Evolutionary conservation across 2,113 vertebrate species (phyloP).

Genomic region (Nibea coibor): DNA sequence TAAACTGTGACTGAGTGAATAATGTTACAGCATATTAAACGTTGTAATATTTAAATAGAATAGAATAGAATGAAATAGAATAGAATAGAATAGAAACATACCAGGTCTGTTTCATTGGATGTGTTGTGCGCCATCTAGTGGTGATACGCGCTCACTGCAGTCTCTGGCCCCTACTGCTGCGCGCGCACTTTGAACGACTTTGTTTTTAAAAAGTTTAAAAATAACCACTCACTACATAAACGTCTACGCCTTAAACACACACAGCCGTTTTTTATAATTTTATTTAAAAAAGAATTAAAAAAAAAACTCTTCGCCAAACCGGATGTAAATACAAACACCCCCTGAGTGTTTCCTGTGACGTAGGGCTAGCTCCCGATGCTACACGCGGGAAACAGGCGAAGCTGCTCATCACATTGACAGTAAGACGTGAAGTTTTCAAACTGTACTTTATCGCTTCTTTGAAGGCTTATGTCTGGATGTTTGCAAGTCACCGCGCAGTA

Average conservation of each 20-base stretch:
- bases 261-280: fast-evolving
- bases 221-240: background rate
- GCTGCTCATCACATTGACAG: conserved; percentile 61
- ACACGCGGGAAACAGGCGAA: conserved; percentile 85
- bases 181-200: background rate
- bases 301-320: conserved; percentile 4
- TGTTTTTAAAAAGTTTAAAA: background rate
- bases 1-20: background rate
- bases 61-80: background rate
- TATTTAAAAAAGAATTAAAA: background rate
- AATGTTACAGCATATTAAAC: no score
- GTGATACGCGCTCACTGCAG: conserved; percentile 35
- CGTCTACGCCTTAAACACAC: fast-evolving
- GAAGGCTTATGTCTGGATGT: fast-evolving
- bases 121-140: conserved; percentile 63
- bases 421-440: conserved; percentile 60
- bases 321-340: conserved; percentile 63
- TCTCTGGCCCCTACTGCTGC: background rate
- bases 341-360: conserved; percentile 73
- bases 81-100: background rate
- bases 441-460: background rate
- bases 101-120: background rate
- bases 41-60: background rate
- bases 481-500: fast-evolving
- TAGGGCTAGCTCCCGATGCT: conserved; percentile 77